These are phyloP conservation scores for Stercorarius parasiticus DNA, from an alignment of 2,113 vertebrate genomes.

Conservation along the genomic window DNA sequence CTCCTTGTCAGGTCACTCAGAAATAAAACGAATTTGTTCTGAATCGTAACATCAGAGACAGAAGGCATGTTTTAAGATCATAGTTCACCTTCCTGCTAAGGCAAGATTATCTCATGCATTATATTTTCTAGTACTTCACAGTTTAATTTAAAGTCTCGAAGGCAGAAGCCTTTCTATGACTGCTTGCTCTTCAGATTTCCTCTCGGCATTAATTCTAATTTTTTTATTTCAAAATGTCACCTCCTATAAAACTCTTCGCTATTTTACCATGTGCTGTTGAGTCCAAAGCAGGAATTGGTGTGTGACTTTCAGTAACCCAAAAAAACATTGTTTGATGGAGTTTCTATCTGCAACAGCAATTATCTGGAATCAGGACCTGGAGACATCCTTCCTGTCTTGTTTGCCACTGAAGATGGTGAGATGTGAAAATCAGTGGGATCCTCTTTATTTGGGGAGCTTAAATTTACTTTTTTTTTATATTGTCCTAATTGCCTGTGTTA, in stretches of 20 bases:
- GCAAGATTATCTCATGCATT: not conserved
- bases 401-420: not conserved
- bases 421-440: not conserved
- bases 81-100: conserved; percentile 5
- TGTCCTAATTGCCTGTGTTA: not conserved
- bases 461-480: not conserved
- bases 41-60: not conserved
- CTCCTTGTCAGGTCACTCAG: not conserved
- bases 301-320: not conserved
- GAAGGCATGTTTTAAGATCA: not conserved
- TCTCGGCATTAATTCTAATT: not conserved
- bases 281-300: not conserved
- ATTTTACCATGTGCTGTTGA: not conserved
- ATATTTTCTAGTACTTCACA: not conserved
- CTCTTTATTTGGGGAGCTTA: not conserved
- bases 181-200: conserved; percentile 14
- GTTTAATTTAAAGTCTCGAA: not conserved
- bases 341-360: not conserved
- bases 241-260: not conserved
- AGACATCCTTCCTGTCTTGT: not conserved
- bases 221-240: conserved; percentile 7
- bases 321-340: not conserved
- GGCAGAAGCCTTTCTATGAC: not conserved
- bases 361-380: not conserved
- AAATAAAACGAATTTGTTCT: conserved; percentile 33